Evolutionary conservation across 2,113 vertebrate species (phyloP), one percentile per base, ranked within the genome.

Genomic region (Oreochromis aureus): DNA sequence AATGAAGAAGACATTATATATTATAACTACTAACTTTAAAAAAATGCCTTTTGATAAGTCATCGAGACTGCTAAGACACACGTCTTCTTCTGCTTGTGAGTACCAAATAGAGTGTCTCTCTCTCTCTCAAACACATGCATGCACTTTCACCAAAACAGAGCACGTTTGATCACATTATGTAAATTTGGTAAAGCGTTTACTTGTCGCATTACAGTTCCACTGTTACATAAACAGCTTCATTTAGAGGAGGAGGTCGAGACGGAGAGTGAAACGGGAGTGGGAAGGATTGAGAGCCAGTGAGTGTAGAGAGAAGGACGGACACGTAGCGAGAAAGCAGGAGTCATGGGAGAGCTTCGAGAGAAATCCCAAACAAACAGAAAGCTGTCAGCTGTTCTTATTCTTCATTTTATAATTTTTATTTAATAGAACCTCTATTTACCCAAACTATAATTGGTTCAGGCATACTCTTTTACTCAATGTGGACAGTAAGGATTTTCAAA

Each of bases 211-310:
- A 71, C 81, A 36, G 80, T 81, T 85, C 56, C 53, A 6, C 85
- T 81, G 86, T 93, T 92, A 86, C 82, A 88, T 91, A 91, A 90
- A 89, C 18, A 7, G 79, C 61, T 89, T 89, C 79, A 41, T 88
- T 89, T 76, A 86, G 86, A 80, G 63, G 85, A 88, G 81, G 80
- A 63, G 71, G 81, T 71, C 5, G 81, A 87, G 63, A 85, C 54
- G 10, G 10, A 80, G 85, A 90, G 69, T 56, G 79, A 63, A 86
- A 80, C 22, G 32, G 32, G 19, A 88, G 82, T 81, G 76, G 84
- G 82, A 83, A 76, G 82, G 51, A 54, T 36, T 48, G 41, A 54
- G 73, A 83, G 53, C 36, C 48, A 8, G 54, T 13, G 9, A 80
- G 76, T 22, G 44, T 39, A 4, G 51, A 78, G 41, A 89, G 82